Evolutionary conservation across 1,140 invertebrate genomes (phyloP).

Genomic region (Melipona quadrifasciata): DNA sequence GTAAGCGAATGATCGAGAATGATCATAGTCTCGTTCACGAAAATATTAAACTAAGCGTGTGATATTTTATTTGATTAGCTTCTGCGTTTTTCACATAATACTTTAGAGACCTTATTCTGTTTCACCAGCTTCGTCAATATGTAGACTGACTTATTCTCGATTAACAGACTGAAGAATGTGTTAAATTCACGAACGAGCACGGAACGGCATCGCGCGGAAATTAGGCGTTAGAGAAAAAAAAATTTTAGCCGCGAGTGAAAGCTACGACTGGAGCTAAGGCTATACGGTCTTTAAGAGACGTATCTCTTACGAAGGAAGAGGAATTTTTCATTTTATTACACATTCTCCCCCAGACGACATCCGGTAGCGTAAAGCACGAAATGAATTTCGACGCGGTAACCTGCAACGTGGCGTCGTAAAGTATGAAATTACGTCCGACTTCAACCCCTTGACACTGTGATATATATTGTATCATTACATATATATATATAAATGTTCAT

Average conservation of each 20-base stretch:
- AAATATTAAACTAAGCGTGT: no score
- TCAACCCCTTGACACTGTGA: conserved; percentile 15
- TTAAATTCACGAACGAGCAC: background rate
- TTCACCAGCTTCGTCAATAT: no score
- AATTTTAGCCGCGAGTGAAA: background rate
- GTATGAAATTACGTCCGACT: conserved; percentile 15
- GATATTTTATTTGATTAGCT: no score
- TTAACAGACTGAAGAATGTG: no score
- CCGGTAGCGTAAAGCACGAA: background rate
- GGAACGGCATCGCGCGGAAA: background rate
- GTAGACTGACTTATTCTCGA: no score
- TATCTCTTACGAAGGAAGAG: background rate
- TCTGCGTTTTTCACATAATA: no score
- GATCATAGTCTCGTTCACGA: no score
- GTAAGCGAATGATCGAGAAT: no score
- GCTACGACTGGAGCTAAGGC: background rate
- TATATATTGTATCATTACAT: background rate
- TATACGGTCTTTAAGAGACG: background rate
- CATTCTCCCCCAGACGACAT: background rate
- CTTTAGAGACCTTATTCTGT: no score
- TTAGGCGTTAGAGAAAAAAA: background rate
- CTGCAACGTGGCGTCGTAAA: conserved; percentile 20
- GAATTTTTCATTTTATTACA: conserved; percentile 21
- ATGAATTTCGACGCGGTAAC: conserved; percentile 26
- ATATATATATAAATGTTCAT: no score